phyloP scores from a whole-genome alignment of 1,140 invertebrate species.

The Drosophila quadrilineata region DNA sequence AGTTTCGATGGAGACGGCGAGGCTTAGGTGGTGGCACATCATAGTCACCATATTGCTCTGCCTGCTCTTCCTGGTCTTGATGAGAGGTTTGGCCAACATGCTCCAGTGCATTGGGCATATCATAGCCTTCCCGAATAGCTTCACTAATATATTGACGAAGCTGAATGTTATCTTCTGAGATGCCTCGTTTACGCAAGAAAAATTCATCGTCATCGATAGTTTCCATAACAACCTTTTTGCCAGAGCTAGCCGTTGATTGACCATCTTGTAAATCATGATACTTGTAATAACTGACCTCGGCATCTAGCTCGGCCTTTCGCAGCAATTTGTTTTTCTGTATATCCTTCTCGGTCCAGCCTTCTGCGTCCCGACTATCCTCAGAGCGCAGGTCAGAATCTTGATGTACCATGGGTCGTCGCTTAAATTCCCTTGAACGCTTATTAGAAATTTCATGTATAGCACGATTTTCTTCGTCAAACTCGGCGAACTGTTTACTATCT shows the following conservation, averaged over 20 bases:
- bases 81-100: slow-evolving; percentile 82
- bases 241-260: slow-evolving; percentile 79
- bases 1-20: slow-evolving; percentile 61
- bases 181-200: slow-evolving; percentile 89
- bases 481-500: slow-evolving; percentile 76
- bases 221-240: slow-evolving; percentile 86
- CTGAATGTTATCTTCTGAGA: slow-evolving; percentile 91
- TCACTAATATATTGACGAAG: slow-evolving; percentile 88
- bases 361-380: slow-evolving; percentile 70
- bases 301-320: slow-evolving; percentile 71
- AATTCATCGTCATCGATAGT: slow-evolving; percentile 94
- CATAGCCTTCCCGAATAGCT: slow-evolving; percentile 90
- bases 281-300: slow-evolving; percentile 69
- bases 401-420: slow-evolving; percentile 72
- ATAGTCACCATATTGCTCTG: slow-evolving; percentile 61
- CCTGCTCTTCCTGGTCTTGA: slow-evolving; percentile 5
- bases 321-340: slow-evolving; percentile 73
- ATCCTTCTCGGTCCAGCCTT: slow-evolving; percentile 72
- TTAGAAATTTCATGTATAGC: slow-evolving; percentile 80
- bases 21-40: slow-evolving; percentile 78
- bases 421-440: slow-evolving; percentile 69
- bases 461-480: slow-evolving; percentile 80
- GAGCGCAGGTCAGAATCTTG: slow-evolving; percentile 81
- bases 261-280: slow-evolving; percentile 71
- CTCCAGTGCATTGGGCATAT: slow-evolving; percentile 85